Percentiles rank a stretch among this genome's conserved stretches.
Evolutionary conservation across 2,888 invertebrate species (phyloP).

Genomic region (Eupithecia subumbrata): DNA sequence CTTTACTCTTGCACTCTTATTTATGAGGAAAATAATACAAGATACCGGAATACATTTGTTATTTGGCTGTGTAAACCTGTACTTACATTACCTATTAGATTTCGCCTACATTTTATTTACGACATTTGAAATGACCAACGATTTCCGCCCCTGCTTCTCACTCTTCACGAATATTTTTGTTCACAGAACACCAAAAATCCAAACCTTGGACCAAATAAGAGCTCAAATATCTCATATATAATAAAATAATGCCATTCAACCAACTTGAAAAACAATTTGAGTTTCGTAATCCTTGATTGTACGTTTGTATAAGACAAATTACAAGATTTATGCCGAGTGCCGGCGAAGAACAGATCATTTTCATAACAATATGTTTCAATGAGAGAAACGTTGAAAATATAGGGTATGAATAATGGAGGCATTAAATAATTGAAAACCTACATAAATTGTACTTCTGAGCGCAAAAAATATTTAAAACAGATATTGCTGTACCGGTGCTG

Average conservation of each 20-base stretch:
- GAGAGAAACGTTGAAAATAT: conserved; percentile 42
- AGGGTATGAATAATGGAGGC: conserved; percentile 43
- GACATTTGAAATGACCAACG: not conserved
- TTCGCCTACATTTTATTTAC: not conserved
- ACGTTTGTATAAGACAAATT: conserved; percentile 13
- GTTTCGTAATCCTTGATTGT: conserved; percentile 10
- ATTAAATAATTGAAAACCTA: conserved; percentile 39
- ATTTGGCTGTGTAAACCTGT: conserved; percentile 49
- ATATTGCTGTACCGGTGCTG: conserved; percentile 11
- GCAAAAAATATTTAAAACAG: conserved; percentile 29
- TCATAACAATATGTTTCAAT: conserved; percentile 45
- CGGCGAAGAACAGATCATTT: conserved; percentile 37
- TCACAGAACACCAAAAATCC: not conserved
- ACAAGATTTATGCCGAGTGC: conserved; percentile 18
- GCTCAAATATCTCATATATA: not conserved
- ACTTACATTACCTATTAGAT: not conserved
- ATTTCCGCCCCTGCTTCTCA: too few relatives aligned
- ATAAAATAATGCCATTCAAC: not conserved
- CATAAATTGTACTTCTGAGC: conserved; percentile 38
- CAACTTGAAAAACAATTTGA: conserved; percentile 15
- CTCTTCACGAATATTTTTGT: not conserved
- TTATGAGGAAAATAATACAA: conserved; percentile 62
- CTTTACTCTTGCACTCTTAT: conserved; percentile 68
- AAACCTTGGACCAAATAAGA: not conserved
- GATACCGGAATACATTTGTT: conserved; percentile 63